Percentiles rank a stretch among this genome's conserved stretches.
phyloP scores from a whole-genome alignment of 1,140 invertebrate genomes.

The Heliconius himera region DNA sequence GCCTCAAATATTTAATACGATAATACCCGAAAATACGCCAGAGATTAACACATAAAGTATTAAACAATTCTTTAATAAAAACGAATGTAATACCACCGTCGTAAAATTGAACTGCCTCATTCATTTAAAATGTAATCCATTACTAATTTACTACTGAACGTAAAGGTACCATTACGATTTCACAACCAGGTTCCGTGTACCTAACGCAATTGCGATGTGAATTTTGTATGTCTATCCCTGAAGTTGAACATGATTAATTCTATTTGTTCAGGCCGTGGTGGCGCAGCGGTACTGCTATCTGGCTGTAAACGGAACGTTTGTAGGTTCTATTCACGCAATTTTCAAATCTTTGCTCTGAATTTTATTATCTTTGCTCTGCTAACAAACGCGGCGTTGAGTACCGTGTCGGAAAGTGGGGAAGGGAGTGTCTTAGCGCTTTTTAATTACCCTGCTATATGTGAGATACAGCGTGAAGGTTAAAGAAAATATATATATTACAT shows the following conservation, averaged over 20 bases:
- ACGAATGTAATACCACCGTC: neutral
- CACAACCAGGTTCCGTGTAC: conserved; percentile 2
- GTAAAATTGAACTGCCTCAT: neutral
- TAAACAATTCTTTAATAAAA: neutral
- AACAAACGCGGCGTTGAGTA: no score
- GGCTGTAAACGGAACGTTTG: no score
- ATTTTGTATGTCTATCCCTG: conserved; percentile 21
- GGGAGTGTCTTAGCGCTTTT: no score
- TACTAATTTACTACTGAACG: neutral
- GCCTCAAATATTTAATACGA: no score
- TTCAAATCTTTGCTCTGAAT: no score
- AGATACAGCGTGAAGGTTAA: no score
- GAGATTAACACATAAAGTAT: neutral
- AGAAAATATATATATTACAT: no score
- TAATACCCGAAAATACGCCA: neutral
- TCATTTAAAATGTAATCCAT: neutral
- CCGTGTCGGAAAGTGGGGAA: no score
- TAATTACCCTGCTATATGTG: no score
- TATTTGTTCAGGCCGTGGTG: neutral
- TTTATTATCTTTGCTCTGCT: no score
- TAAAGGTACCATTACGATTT: conserved; percentile 22
- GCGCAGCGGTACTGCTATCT: no score
- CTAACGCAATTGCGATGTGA: conserved; percentile 20
- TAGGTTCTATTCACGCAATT: no score
- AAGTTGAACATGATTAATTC: conserved; percentile 1